Evolutionary conservation across 2,113 vertebrate species (phyloP).

Genomic region (Rissa tridactyla): DNA sequence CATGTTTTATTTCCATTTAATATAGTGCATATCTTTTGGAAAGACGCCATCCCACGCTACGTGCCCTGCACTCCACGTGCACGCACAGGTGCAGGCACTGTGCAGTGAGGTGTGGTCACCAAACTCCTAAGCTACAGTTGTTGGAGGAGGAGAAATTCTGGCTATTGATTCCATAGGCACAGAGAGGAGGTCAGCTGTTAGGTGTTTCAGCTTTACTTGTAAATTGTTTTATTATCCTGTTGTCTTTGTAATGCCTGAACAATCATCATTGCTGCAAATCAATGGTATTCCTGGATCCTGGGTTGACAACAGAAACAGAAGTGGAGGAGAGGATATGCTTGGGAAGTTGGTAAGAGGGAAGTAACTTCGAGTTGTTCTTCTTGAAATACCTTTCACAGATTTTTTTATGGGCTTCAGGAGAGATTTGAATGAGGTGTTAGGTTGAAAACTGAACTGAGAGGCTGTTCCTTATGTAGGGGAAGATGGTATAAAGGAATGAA

Average conservation of each 20-base stretch:
- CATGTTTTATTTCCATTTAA: constrained; percentile 1
- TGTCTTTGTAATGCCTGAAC: neutral
- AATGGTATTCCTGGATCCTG: neutral
- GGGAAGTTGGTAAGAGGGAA: neutral
- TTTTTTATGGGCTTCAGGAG: constrained; percentile 55
- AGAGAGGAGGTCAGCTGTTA: neutral
- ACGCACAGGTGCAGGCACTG: neutral
- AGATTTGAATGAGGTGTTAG: constrained; percentile 58
- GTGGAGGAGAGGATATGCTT: neutral
- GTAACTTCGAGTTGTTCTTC: neutral
- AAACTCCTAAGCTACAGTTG: neutral
- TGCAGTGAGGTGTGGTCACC: neutral
- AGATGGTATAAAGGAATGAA: constrained; percentile 37
- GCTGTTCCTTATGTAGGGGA: constrained; percentile 33
- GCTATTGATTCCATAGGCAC: neutral
- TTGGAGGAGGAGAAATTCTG: neutral
- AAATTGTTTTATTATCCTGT: neutral
- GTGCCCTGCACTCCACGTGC: neutral
- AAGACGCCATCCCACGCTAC: neutral
- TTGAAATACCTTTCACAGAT: constrained; percentile 43
- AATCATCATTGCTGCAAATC: neutral
- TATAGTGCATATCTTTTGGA: neutral
- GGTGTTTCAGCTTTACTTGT: neutral
- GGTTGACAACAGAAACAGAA: neutral
- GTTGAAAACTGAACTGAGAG: constrained; percentile 52